Evolutionary conservation across 1,140 invertebrate genomes (phyloP).

Genomic region (Brachionus sp.): DNA sequence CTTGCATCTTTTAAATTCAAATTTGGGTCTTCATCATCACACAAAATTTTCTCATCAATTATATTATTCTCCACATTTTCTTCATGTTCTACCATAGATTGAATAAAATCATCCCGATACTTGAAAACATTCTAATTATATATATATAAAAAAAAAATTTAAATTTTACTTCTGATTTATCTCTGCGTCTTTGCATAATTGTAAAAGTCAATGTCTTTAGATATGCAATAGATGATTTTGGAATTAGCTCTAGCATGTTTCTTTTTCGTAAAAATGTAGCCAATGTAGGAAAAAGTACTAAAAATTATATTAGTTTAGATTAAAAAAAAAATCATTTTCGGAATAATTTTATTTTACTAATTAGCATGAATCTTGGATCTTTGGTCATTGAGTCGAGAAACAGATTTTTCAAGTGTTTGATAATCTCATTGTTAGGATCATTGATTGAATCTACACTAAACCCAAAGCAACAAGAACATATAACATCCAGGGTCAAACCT

Average conservation of each 20-base stretch:
- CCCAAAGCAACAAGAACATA: conserved; percentile 21
- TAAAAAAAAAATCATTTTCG: neutral
- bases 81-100: conserved; percentile 45
- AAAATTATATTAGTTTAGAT: neutral
- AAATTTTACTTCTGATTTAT: neutral
- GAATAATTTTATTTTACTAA: neutral
- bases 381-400: neutral
- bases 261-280: conserved; percentile 2
- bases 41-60: neutral
- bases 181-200: conserved; percentile 5
- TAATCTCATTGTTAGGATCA: neutral
- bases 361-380: neutral
- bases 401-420: neutral
- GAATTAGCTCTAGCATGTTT: neutral
- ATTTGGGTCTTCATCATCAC: neutral
- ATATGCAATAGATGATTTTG: neutral
- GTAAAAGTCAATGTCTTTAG: neutral
- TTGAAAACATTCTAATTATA: neutral
- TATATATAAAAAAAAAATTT: neutral
- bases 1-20: neutral
- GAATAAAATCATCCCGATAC: conserved; percentile 38
- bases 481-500: conserved; percentile 8
- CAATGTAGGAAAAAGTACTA: conserved; percentile 7
- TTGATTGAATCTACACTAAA: conserved; percentile 11
- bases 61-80: neutral